phyloP scores from a whole-genome alignment of 2,113 vertebrate species.

The Seriola dumerili region DNA sequence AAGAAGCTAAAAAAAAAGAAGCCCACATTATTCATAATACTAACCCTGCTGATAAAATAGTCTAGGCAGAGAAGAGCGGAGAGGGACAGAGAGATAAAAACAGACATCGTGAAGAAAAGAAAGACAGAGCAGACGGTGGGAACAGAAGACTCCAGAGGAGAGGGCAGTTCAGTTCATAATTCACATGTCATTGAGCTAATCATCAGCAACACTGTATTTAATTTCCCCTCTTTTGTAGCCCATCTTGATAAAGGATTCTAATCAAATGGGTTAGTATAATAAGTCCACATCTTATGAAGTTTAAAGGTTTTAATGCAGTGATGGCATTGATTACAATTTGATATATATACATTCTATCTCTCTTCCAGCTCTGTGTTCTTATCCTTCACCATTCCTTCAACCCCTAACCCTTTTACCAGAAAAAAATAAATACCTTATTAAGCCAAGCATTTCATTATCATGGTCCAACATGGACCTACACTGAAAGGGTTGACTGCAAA shows the following conservation, averaged over 20 bases:
- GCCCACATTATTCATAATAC: conserved; percentile 72
- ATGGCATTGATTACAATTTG: conserved; percentile 12
- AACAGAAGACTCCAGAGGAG: conserved; percentile 33
- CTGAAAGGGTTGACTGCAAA: conserved; percentile 17
- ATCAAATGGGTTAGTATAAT: conserved; percentile 33
- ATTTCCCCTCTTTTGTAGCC: conserved; percentile 55
- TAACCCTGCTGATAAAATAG: conserved; percentile 53
- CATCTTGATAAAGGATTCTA: conserved; percentile 32
- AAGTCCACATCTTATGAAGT: conserved; percentile 1
- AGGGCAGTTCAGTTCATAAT: conserved; percentile 61
- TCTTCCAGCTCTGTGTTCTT: conserved; percentile 10
- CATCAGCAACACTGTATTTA: conserved; percentile 40
- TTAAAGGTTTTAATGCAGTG: conserved; percentile 20
- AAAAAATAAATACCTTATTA: neutral
- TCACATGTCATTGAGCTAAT: conserved; percentile 66
- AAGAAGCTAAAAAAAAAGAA: conserved; percentile 57
- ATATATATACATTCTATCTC: neutral
- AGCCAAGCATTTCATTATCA: conserved; percentile 26
- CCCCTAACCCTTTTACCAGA: neutral
- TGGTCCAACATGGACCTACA: conserved; percentile 19
- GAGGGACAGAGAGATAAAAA: conserved; percentile 18
- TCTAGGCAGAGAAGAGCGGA: conserved; percentile 22
- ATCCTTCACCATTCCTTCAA: conserved; percentile 1
- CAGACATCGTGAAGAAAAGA: conserved; percentile 2
- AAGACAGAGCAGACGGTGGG: conserved; percentile 5